Conservation (phyloP, 2,797 vertebrate genomes). For the Morus bassanus region DNA sequence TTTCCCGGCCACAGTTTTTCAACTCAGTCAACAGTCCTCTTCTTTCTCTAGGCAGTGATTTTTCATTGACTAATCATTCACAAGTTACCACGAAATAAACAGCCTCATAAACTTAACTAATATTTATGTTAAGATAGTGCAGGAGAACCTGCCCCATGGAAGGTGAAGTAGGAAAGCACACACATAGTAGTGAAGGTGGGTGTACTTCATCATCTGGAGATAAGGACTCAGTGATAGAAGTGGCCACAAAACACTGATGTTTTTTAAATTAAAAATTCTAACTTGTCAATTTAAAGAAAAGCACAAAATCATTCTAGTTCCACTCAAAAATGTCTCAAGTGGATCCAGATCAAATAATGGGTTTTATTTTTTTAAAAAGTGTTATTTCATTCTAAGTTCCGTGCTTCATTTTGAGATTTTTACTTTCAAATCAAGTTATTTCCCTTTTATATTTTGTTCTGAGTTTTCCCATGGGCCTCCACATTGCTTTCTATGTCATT, state of each 20-base stretch:
- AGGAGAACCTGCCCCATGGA: background rate
- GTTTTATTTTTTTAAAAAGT: background rate
- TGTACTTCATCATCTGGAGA: constrained; percentile 10
- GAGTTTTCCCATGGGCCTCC: background rate
- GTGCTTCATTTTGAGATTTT: background rate
- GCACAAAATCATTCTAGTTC: background rate
- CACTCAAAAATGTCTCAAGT: background rate
- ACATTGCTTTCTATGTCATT: background rate
- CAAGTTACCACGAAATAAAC: constrained; percentile 26
- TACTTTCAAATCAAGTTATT: background rate
- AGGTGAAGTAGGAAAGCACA: background rate
- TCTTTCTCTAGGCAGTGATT: constrained; percentile 3
- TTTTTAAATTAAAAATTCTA: background rate
- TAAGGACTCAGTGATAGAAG: background rate
- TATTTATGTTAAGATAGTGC: constrained; percentile 46
- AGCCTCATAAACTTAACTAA: constrained; percentile 35
- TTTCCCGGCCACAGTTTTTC: background rate
- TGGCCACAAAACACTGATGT: background rate
- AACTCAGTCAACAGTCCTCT: background rate
- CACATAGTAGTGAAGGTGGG: background rate
- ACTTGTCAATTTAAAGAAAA: background rate
- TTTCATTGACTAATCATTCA: constrained; percentile 57
- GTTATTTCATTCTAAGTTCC: background rate
- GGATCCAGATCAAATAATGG: background rate
- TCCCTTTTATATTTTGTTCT: background rate